A percentile compares a stretch with the other conserved stretches of the same genome.
These are phyloP conservation scores for Hozukius guyotensis DNA, from an alignment of 2,797 vertebrate genomes.

Conservation along the genomic window DNA sequence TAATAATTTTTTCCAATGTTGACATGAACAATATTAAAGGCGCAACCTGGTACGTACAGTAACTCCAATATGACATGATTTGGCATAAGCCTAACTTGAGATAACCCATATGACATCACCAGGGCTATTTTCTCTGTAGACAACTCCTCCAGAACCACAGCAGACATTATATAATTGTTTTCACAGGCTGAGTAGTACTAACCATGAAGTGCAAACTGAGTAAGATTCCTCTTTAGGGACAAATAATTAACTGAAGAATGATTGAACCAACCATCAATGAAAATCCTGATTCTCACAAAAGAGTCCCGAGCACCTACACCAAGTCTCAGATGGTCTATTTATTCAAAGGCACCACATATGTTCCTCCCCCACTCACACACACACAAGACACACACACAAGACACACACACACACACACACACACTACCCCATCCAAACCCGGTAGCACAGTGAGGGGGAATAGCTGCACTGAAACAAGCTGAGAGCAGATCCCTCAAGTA, in stretches of 20 bases:
- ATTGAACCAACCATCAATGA: neutral
- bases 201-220: neutral
- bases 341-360: conserved; percentile 13
- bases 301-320: neutral
- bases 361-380: neutral
- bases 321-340: conserved; percentile 5
- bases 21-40: neutral
- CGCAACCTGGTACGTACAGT: neutral
- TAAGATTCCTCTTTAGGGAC: neutral
- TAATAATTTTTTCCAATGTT: neutral
- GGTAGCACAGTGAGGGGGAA: conserved; percentile 21
- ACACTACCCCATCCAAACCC: conserved; percentile 13
- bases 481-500: conserved; percentile 43
- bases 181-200: neutral
- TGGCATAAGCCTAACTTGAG: neutral
- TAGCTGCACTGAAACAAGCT: conserved; percentile 21
- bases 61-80: neutral
- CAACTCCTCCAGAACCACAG: neutral
- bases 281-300: neutral
- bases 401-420: neutral
- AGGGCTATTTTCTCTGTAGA: neutral
- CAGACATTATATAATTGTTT: neutral
- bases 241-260: neutral
- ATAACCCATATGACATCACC: neutral
- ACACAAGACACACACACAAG: neutral